Evolutionary conservation across 2,797 vertebrate species (phyloP).

Genomic region (Phylloscopus collybita): DNA sequence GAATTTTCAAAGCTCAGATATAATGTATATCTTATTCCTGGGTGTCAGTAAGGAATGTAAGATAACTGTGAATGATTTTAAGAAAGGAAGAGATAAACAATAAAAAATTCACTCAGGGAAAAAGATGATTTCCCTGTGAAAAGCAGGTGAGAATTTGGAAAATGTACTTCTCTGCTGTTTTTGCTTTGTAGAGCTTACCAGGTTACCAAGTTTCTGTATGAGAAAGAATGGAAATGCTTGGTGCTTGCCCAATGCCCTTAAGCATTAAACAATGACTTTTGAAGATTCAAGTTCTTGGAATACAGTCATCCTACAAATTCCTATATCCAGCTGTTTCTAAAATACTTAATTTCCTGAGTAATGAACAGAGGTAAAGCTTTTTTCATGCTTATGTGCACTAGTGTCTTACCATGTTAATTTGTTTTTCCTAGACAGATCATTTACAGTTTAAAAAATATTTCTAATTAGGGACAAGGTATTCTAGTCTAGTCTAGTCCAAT

Average conservation of each 20-base stretch:
- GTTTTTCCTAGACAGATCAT: not conserved
- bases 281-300: not conserved
- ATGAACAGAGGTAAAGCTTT: not conserved
- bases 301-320: not conserved
- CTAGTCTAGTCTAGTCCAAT: not conserved
- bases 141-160: not conserved
- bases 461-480: not conserved
- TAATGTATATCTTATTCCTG: not conserved
- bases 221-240: not conserved
- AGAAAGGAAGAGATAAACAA: not conserved
- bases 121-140: not conserved
- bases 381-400: not conserved
- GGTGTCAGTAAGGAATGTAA: not conserved
- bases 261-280: not conserved
- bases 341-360: not conserved
- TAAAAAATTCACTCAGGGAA: not conserved
- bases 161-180: not conserved
- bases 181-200: not conserved
- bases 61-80: not conserved
- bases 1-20: not conserved
- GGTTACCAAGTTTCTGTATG: not conserved
- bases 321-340: not conserved
- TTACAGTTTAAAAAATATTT: not conserved
- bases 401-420: not conserved
- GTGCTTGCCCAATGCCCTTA: not conserved